A percentile compares a stretch with the other conserved stretches of the same genome.
phyloP scores from a whole-genome alignment of 2,888 invertebrate genomes.

The Molanna angustata region DNA sequence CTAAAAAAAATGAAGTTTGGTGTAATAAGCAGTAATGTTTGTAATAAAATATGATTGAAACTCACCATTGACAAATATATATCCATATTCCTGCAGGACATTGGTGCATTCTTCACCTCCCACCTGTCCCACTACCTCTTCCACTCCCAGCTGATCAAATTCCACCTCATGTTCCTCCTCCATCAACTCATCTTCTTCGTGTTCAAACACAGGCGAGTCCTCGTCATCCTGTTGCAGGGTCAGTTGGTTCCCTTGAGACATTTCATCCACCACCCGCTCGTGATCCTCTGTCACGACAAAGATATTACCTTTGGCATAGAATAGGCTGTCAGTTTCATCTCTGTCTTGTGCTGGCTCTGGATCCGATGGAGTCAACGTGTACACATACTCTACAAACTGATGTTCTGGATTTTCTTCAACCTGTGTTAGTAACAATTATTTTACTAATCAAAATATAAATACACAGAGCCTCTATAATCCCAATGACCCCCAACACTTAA shows the following conservation, averaged over 20 bases:
- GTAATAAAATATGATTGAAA: not conserved
- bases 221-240: no score
- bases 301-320: not conserved
- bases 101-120: not conserved
- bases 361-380: not conserved
- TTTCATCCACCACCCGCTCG: not conserved
- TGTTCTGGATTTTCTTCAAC: no score
- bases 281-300: not conserved
- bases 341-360: not conserved
- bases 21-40: not conserved
- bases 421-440: no score
- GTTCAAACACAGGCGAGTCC: no score
- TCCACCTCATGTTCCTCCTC: slow-evolving; percentile 1
- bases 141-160: not conserved
- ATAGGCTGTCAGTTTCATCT: not conserved
- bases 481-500: no score
- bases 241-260: no score
- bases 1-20: not conserved
- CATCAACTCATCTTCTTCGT: no score
- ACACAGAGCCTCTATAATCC: no score
- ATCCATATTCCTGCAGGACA: slow-evolving; percentile 9
- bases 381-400: not conserved
- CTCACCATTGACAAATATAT: slow-evolving; percentile 12
- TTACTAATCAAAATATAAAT: no score
- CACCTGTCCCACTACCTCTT: not conserved